Base-by-base conservation (phyloP, 2,113 vertebrate genomes). In the Halcyon senegalensis region DNA sequence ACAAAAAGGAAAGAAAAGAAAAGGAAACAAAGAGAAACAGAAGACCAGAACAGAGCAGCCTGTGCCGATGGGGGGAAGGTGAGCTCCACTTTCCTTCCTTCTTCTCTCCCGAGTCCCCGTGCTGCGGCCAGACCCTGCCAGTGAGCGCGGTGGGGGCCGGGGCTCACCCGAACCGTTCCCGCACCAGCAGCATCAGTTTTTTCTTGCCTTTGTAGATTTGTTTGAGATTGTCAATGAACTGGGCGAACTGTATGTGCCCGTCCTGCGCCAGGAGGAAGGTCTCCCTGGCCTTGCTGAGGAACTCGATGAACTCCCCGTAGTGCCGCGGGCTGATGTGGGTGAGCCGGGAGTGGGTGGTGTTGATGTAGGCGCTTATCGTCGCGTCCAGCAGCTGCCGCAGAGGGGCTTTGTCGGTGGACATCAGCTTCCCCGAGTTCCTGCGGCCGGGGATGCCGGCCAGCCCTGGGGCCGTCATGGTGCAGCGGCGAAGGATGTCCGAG, bases 191-290 rank as follows among this genome's bases (percentile, higher is more conserved):
- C 99, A 99, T 99, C 93, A 99, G 99, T 98, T 99, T 99, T 98
- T 99, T 99, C 98, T 99, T 99, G 98, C 99, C 99, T 98, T 99
- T 99, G 97, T 99, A 99, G 98, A 99, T 99, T 98, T 99, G 99
- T 97, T 99, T 99, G 95, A 99, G 99, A 98, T 99, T 99, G 98
- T 99, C 99, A 97, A 99, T 99, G 97, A 99, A 99, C 96, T 99
- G 99, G 96, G 99, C 99, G 1, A 99, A 99, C 98, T 99, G 99
- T 94, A 99, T 99, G 97, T 99, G 98, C 87, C 99, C 99, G 14
- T 99, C 99, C 97, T 99, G 99, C 3, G 99, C 99, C 96, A 99
- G 97, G 82, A 99, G 98, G 96, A 99, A 99, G 85, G 99, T 99
- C 97, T 99, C 99, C 70, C 99, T 98, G 53, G 99, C 99, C 97